These are phyloP conservation scores for Bombycilla garrulus DNA, from an alignment of 2,113 vertebrate species.

Conservation along the genomic window DNA sequence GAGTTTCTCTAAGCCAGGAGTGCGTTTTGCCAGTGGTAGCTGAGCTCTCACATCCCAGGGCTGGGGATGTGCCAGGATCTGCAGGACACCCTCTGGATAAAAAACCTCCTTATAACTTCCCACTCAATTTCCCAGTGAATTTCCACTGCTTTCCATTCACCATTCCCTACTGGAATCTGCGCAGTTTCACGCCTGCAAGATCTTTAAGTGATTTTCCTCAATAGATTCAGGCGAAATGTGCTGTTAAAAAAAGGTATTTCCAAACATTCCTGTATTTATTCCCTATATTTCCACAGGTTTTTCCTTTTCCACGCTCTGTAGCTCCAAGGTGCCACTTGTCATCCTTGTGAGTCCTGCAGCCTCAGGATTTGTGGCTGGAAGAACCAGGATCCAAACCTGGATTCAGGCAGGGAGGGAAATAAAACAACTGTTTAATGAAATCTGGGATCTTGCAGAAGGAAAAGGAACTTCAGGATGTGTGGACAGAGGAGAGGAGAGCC, in stretches of 20 bases:
- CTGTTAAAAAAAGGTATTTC: not conserved
- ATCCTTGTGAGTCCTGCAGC: not conserved
- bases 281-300: not conserved
- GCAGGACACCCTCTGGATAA: not conserved
- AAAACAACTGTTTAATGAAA: not conserved
- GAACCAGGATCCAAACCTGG: not conserved
- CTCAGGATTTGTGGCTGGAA: fast-evolving
- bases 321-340: not conserved
- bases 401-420: not conserved
- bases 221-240: not conserved
- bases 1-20: not conserved
- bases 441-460: not conserved
- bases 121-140: no score
- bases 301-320: not conserved
- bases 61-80: not conserved
- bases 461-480: not conserved
- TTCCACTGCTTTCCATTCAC: not conserved
- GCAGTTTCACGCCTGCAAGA: not conserved
- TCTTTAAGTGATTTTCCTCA: not conserved
- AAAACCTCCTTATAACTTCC: not conserved
- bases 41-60: not conserved
- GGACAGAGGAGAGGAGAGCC: not conserved
- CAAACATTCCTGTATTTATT: not conserved
- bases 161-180: not conserved
- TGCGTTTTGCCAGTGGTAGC: not conserved